Conservation (phyloP, 2,113 vertebrate genomes). For the Bettongia penicillata region DNA sequence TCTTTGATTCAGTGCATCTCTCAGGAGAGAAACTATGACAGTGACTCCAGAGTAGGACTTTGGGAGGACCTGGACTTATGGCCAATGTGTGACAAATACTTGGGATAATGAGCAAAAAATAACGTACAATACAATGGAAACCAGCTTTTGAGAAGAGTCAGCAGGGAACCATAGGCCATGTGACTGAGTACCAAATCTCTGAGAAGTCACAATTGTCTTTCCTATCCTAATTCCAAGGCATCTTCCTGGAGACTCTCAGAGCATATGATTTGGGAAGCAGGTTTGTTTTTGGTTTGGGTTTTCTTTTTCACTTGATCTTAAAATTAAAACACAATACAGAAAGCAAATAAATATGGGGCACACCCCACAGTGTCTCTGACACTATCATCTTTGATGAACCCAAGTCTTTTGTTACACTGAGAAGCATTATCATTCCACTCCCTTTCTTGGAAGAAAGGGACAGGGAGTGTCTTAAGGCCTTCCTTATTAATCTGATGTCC, state of each 20-base stretch:
- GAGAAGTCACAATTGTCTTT: conserved; percentile 42
- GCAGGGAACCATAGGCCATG: not conserved
- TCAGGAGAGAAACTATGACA: not conserved
- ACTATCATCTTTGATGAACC: conserved; percentile 16
- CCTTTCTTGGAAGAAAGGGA: conserved; percentile 16
- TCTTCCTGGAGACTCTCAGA: conserved; percentile 37
- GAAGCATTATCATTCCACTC: conserved; percentile 16
- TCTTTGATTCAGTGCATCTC: not conserved
- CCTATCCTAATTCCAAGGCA: not conserved
- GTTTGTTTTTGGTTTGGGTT: conserved; percentile 36
- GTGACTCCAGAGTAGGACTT: not conserved
- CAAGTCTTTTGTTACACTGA: conserved; percentile 4
- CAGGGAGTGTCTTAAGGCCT: not conserved
- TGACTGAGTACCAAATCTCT: conserved; percentile 19
- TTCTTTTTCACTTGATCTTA: conserved; percentile 3
- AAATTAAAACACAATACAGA: conserved; percentile 58
- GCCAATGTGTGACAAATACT: conserved; percentile 16
- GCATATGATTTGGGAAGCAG: conserved; percentile 18
- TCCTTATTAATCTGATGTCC: not conserved
- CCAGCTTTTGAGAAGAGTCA: conserved; percentile 14
- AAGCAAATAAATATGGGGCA: conserved; percentile 58
- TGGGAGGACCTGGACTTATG: conserved; percentile 6
- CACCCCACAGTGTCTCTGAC: conserved; percentile 45
- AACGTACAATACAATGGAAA: not conserved
- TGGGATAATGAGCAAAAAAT: conserved; percentile 7